Evolutionary conservation across 2,888 invertebrate species (phyloP).

Genomic region (Entomobrya proxima): DNA sequence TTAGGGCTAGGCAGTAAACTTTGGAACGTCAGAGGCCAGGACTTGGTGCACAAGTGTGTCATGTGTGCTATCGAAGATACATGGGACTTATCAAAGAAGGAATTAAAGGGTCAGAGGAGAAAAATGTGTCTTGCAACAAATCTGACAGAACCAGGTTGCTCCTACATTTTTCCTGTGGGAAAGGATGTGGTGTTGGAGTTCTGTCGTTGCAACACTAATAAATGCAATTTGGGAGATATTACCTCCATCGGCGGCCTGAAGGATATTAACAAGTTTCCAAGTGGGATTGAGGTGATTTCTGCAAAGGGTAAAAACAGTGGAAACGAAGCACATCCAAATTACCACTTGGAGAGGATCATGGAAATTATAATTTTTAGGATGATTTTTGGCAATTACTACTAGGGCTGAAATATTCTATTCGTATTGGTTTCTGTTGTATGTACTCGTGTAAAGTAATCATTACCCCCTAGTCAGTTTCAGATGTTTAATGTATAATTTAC

Average conservation of each 20-base stretch:
- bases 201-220: not conserved
- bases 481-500: no score
- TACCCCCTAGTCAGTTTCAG: no score
- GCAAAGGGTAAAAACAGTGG: no score
- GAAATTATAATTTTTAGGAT: no score
- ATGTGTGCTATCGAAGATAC: not conserved
- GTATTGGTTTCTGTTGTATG: no score
- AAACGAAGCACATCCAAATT: no score
- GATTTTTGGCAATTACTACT: no score
- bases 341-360: no score
- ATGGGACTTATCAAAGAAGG: not conserved
- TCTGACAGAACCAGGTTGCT: not conserved
- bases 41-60: not conserved
- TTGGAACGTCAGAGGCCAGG: not conserved
- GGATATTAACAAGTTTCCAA: not conserved
- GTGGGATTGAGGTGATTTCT: no score
- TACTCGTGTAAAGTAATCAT: no score
- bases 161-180: not conserved
- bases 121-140: not conserved
- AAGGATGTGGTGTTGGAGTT: not conserved
- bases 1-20: not conserved
- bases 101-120: not conserved
- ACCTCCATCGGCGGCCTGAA: not conserved
- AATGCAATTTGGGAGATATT: not conserved
- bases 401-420: no score